These are phyloP conservation scores for Drosophila ficusphila DNA, from an alignment of 1,140 invertebrate genomes.

Conservation along the genomic window DNA sequence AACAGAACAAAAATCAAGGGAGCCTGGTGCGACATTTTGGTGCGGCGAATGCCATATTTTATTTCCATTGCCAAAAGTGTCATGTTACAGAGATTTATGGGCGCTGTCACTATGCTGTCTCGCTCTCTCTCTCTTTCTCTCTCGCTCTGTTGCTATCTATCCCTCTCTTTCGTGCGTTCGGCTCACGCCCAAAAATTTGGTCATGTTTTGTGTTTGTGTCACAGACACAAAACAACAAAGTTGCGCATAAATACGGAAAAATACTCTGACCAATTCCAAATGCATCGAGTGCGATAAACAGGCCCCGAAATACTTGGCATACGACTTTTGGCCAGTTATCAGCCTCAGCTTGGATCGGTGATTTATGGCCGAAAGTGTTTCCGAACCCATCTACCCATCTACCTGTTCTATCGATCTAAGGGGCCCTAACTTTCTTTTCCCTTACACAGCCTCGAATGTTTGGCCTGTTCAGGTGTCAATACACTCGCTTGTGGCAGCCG, in stretches of 20 bases:
- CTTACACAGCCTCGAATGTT: conserved; percentile 20
- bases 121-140: conserved; percentile 14
- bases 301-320: conserved; percentile 45
- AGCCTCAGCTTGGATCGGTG: conserved; percentile 55
- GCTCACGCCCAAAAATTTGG: conserved; percentile 80
- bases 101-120: conserved; percentile 62
- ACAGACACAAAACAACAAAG: conserved; percentile 47
- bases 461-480: conserved; percentile 73
- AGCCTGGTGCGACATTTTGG: conserved; percentile 77
- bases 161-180: conserved; percentile 6
- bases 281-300: conserved; percentile 58
- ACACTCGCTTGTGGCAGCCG: conserved; percentile 64
- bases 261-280: conserved; percentile 76
- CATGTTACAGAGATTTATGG: conserved; percentile 84
- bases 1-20: conserved; percentile 12
- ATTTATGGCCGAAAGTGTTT: conserved; percentile 68
- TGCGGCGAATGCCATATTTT: conserved; percentile 83
- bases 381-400: conserved; percentile 41
- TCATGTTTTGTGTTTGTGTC: conserved; percentile 75
- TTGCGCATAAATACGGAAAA: conserved; percentile 60
- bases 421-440: conserved; percentile 41
- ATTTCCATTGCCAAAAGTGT: conserved; percentile 84
- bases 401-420: conserved; percentile 26
- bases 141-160: conserved; percentile 13
- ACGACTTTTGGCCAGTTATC: conserved; percentile 68